Conservation (phyloP, 1,140 invertebrate genomes). For the Delia radicum region DNA sequence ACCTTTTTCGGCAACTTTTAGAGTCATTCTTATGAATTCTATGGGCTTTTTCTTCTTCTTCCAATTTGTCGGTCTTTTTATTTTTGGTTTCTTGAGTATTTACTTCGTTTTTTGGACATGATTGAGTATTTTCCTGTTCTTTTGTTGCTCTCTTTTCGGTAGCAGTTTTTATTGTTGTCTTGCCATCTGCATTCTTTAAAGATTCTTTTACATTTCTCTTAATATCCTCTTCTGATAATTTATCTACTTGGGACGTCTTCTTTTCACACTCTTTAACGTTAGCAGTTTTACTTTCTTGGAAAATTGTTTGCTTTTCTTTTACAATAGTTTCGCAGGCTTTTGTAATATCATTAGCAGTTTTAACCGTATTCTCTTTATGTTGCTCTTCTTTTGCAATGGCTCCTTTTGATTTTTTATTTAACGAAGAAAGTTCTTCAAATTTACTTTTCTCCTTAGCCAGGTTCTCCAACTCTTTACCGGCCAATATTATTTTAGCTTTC, state of each 20-base stretch:
- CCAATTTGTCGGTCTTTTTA: no score
- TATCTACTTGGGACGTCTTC: no score
- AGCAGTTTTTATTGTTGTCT: background rate
- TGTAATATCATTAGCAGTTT: no score
- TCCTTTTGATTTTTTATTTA: constrained; percentile 36
- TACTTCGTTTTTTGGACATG: no score
- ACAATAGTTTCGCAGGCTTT: no score
- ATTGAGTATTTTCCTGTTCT: background rate
- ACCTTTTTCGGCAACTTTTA: no score
- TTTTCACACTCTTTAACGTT: no score
- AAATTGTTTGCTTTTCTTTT: background rate
- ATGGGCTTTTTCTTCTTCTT: constrained; percentile 36
- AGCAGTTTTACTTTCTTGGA: background rate
- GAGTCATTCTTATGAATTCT: constrained; percentile 27
- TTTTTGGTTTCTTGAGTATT: background rate
- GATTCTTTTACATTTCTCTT: background rate
- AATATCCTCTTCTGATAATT: background rate
- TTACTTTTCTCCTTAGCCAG: constrained; percentile 9
- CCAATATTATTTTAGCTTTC: background rate
- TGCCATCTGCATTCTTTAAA: background rate
- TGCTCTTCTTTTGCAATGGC: background rate
- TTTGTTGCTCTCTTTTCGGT: no score
- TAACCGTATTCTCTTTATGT: background rate
- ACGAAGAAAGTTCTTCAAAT: constrained; percentile 37
- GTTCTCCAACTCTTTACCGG: background rate